Conservation (phyloP, 1,140 invertebrate genomes). For the Orius laevigatus region DNA sequence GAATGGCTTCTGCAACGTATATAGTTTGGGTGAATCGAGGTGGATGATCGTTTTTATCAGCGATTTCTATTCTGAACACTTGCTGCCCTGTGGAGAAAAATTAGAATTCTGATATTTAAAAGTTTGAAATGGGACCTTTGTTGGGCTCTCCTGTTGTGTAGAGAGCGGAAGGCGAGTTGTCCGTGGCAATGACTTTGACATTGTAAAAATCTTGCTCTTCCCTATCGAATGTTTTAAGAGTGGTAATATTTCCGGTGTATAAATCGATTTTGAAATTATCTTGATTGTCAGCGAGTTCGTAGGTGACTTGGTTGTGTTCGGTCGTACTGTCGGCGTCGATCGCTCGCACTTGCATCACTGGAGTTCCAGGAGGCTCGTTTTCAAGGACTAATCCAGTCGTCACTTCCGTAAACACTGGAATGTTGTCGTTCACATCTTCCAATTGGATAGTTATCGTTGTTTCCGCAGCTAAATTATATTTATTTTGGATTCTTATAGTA, state of each 20-base stretch:
- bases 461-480: slow-evolving; percentile 58
- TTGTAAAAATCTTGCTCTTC: slow-evolving; percentile 63
- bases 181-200: slow-evolving; percentile 66
- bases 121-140: slow-evolving; percentile 27
- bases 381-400: slow-evolving; percentile 62
- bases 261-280: slow-evolving; percentile 62
- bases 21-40: slow-evolving; percentile 55
- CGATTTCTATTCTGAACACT: slow-evolving; percentile 69
- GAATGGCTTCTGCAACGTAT: slow-evolving; percentile 59
- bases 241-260: slow-evolving; percentile 70
- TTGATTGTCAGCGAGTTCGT: slow-evolving; percentile 48
- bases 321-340: slow-evolving; percentile 71
- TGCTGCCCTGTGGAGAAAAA: slow-evolving; percentile 34
- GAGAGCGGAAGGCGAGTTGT: slow-evolving; percentile 70
- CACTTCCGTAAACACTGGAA: slow-evolving; percentile 64
- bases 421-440: slow-evolving; percentile 74
- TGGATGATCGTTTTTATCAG: slow-evolving; percentile 80
- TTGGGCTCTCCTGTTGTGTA: slow-evolving; percentile 46
- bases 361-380: slow-evolving; percentile 60
- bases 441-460: slow-evolving; percentile 58
- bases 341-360: slow-evolving; percentile 71
- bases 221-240: slow-evolving; percentile 57
- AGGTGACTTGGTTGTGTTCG: slow-evolving; percentile 62
- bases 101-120: not conserved
- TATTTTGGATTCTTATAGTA: slow-evolving; percentile 66